A percentile compares a stretch with the other conserved stretches of the same genome.
Conservation (phyloP, 2,888 invertebrate genomes). For the Hoplodrina blanda region DNA sequence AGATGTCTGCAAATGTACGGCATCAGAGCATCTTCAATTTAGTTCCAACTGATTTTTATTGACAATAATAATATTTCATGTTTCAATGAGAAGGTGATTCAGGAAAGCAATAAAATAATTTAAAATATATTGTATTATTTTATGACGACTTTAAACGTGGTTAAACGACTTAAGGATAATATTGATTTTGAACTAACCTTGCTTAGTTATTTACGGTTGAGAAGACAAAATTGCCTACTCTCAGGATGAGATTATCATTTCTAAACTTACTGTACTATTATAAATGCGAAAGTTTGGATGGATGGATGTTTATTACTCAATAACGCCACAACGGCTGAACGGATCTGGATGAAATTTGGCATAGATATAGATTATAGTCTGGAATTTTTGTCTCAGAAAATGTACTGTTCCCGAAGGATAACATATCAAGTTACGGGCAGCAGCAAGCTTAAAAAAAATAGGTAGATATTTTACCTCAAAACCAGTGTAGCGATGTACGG, state of each 20-base stretch:
- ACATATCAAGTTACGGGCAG: too few species aligned
- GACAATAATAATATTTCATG: conserved; percentile 63
- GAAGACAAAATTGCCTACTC: neutral
- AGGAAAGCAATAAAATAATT: conserved; percentile 52
- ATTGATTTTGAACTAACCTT: conserved; percentile 47
- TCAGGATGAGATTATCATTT: neutral
- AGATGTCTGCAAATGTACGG: conserved; percentile 1
- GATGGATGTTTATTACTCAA: too few species aligned
- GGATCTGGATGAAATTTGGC: too few species aligned
- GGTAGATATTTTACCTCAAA: neutral
- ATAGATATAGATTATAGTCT: too few species aligned
- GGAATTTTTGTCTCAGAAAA: too few species aligned
- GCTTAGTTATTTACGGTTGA: neutral
- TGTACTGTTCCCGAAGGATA: too few species aligned
- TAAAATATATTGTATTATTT: conserved; percentile 58
- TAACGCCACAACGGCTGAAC: too few species aligned
- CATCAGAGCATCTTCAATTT: conserved; percentile 44
- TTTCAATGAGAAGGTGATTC: conserved; percentile 58
- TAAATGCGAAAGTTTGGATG: too few species aligned
- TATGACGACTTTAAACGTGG: conserved; percentile 54
- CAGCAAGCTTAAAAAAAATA: too few species aligned
- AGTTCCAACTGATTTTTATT: conserved; percentile 56
- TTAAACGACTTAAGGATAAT: conserved; percentile 37
- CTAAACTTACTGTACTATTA: too few species aligned
- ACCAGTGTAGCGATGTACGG: neutral